Conservation (phyloP, 1,140 invertebrate genomes). For the Diachasmimorpha longicaudata region DNA sequence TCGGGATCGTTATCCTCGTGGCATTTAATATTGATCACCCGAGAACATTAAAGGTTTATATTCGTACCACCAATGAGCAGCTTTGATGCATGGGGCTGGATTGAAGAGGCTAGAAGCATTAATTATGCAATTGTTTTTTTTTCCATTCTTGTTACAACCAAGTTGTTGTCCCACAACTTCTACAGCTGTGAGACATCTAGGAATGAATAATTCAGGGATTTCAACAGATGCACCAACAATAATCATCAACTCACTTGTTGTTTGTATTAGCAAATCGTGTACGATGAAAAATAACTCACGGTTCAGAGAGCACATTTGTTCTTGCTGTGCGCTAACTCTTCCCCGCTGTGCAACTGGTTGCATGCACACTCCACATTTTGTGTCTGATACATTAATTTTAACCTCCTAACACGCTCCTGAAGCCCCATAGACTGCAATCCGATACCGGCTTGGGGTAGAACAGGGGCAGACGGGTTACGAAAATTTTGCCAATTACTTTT, state of each 20-base stretch:
- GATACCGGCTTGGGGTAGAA: background rate
- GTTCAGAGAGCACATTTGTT: slow-evolving; percentile 48
- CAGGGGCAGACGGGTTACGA: slow-evolving; percentile 17
- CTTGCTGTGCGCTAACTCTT: slow-evolving; percentile 56
- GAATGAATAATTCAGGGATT: background rate
- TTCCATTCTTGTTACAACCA: too few relatives aligned
- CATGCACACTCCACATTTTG: slow-evolving; percentile 44
- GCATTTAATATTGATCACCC: background rate
- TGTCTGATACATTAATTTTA: slow-evolving; percentile 43
- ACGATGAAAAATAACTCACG: slow-evolving; percentile 38
- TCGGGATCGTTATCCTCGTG: slow-evolving; percentile 14
- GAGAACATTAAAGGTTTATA: background rate
- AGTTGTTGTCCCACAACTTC: too few relatives aligned
- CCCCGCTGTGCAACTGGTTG: slow-evolving; percentile 44
- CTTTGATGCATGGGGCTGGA: too few relatives aligned
- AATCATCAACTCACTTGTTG: background rate
- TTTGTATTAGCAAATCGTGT: background rate
- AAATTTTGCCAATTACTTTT: slow-evolving; percentile 5
- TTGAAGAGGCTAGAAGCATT: too few relatives aligned
- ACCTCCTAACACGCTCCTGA: background rate
- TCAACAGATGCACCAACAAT: background rate
- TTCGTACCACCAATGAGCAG: background rate
- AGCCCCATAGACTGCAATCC: background rate
- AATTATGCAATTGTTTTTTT: too few relatives aligned
- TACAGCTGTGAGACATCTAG: background rate